Percentiles rank a stretch among this genome's conserved stretches.
Evolutionary conservation across 2,888 invertebrate genomes (phyloP).

Genomic region (Metopia argyrocephala): DNA sequence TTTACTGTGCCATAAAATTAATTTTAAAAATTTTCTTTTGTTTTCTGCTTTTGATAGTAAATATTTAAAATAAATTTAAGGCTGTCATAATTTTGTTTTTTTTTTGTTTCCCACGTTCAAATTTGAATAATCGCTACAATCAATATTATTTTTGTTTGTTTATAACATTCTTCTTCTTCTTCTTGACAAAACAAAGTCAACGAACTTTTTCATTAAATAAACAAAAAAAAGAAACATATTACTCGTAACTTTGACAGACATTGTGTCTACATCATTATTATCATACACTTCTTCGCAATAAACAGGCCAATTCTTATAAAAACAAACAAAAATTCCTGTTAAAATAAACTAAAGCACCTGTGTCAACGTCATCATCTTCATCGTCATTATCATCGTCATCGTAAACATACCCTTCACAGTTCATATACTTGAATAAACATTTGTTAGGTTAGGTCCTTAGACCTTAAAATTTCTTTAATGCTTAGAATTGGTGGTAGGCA

Average conservation of each 20-base stretch:
- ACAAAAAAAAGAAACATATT: background rate
- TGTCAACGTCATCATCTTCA: slow-evolving; percentile 19
- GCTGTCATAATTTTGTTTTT: slow-evolving; percentile 1
- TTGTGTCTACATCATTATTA: slow-evolving; percentile 25
- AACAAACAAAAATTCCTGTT: background rate
- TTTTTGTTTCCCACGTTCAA: slow-evolving; percentile 4
- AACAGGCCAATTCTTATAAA: background rate
- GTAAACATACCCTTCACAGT: background rate
- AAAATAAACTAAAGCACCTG: slow-evolving; percentile 60
- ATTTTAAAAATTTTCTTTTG: background rate
- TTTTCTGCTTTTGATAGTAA: background rate
- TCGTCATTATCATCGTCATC: background rate
- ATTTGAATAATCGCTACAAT: slow-evolving; percentile 18
- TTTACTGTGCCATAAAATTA: too few relatives aligned
- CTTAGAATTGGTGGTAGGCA: too few relatives aligned
- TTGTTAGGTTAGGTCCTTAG: slow-evolving; percentile 3
- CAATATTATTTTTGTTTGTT: slow-evolving; percentile 3
- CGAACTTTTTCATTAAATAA: slow-evolving; percentile 52
- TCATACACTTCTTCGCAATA: background rate
- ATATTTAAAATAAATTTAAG: slow-evolving; percentile 1
- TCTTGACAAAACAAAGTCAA: slow-evolving; percentile 29
- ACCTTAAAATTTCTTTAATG: too few relatives aligned
- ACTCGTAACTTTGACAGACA: slow-evolving; percentile 47
- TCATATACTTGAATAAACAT: slow-evolving; percentile 10
- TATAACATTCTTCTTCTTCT: too few relatives aligned